Conservation (phyloP, 2,113 vertebrate genomes). For the Leiothrix lutea region DNA sequence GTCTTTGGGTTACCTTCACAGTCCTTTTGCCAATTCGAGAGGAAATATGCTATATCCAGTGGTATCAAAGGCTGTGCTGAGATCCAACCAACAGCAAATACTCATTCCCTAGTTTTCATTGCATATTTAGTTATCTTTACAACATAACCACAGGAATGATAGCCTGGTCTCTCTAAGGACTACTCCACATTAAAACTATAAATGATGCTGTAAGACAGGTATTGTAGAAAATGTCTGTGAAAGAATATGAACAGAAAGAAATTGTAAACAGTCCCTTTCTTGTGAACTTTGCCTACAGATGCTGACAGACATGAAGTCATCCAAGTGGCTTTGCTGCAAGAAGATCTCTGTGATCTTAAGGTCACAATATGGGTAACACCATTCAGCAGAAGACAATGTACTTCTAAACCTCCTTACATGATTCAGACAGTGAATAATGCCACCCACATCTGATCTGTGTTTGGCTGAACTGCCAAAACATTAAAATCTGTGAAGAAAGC, state of each 20-base stretch:
- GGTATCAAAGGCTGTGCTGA: neutral
- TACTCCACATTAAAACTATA: neutral
- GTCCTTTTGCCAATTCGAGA: neutral
- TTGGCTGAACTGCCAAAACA: conserved; percentile 14
- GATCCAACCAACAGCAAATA: neutral
- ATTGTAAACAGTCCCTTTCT: neutral
- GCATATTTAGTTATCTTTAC: neutral
- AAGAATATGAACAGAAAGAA: neutral
- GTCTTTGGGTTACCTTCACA: neutral
- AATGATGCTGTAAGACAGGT: neutral
- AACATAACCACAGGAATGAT: neutral
- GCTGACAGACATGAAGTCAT: neutral
- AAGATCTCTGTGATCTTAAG: neutral
- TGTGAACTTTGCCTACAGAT: neutral
- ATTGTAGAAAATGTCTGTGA: neutral
- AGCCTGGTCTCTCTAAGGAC: neutral
- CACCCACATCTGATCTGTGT: neutral
- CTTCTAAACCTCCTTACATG: neutral
- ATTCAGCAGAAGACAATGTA: neutral
- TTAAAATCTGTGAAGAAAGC: neutral
- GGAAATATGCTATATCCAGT: neutral
- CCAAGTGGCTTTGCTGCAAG: neutral
- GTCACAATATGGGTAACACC: neutral
- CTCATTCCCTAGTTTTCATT: neutral
- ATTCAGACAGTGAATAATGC: neutral